Evolutionary conservation across 1,140 invertebrate genomes (phyloP).

Genomic region (Pomacea maculata): DNA sequence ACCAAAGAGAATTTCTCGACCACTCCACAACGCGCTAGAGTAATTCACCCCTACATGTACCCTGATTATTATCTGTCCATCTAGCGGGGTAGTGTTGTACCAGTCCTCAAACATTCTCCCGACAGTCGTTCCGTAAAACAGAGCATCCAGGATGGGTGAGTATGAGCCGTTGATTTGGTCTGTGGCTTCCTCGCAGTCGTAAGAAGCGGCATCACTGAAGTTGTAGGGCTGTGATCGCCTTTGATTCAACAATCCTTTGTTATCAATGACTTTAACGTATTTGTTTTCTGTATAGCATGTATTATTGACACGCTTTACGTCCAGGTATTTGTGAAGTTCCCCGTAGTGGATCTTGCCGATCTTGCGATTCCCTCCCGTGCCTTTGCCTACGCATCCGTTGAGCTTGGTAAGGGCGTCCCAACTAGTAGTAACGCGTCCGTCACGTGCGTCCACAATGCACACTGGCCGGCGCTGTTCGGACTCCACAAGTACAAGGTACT

Average conservation of each 20-base stretch:
- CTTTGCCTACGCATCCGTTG: slow-evolving; percentile 13
- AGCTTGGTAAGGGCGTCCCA: too few species aligned
- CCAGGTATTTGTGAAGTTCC: slow-evolving; percentile 26
- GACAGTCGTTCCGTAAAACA: slow-evolving; percentile 30
- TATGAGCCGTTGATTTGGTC: slow-evolving; percentile 40
- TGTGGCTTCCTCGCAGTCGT: slow-evolving; percentile 13
- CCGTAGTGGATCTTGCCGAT: slow-evolving; percentile 38
- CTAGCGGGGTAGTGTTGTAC: slow-evolving; percentile 19
- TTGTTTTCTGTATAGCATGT: slow-evolving; percentile 39
- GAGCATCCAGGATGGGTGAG: slow-evolving; percentile 39
- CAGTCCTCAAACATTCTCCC: slow-evolving; percentile 39
- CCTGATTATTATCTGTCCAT: slow-evolving; percentile 26
- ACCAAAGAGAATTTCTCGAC: slow-evolving; percentile 25
- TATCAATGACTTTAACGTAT: slow-evolving; percentile 40
- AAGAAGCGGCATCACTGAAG: slow-evolving; percentile 7
- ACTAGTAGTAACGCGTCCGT: slow-evolving; percentile 19
- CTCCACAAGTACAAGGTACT: slow-evolving; percentile 22
- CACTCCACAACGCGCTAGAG: slow-evolving; percentile 30
- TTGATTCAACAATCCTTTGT: slow-evolving; percentile 13
- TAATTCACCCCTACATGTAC: slow-evolving; percentile 40
- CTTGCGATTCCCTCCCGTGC: slow-evolving; percentile 40
- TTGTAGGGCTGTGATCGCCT: background rate
- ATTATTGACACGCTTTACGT: slow-evolving; percentile 10
- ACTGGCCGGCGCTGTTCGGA: slow-evolving; percentile 17
- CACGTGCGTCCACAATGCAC: slow-evolving; percentile 34